phyloP scores from a whole-genome alignment of 2,888 invertebrate genomes.

The Erpobdella octoculata region DNA sequence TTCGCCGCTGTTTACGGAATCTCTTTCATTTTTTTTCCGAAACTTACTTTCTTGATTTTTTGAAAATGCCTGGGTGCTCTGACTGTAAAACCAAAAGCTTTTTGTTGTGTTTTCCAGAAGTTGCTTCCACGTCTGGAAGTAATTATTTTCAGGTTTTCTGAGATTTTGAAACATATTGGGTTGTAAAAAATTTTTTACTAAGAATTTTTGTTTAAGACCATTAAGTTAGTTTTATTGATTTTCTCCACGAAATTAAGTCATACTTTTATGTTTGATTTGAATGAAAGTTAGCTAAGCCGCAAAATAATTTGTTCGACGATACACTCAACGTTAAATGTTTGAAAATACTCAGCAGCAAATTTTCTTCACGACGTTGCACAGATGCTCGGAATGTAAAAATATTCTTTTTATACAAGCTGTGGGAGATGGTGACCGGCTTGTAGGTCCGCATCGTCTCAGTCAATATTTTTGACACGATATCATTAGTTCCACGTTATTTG shows the following conservation, averaged over 20 bases:
- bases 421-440: not conserved
- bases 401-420: not conserved
- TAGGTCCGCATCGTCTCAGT: not conserved
- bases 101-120: slow-evolving; percentile 2
- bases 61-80: not conserved
- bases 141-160: not conserved
- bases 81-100: slow-evolving; percentile 3
- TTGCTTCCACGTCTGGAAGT: slow-evolving; percentile 5
- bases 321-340: not conserved
- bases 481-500: not conserved
- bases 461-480: not conserved
- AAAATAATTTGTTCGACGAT: too few relatives aligned
- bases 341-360: not conserved
- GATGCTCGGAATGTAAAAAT: not conserved
- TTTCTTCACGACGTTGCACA: not conserved
- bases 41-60: too few relatives aligned
- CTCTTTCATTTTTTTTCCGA: too few relatives aligned
- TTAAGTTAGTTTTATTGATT: too few relatives aligned
- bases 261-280: too few relatives aligned
- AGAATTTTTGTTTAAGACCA: too few relatives aligned
- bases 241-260: too few relatives aligned
- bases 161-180: not conserved
- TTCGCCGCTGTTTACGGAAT: too few relatives aligned
- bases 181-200: too few relatives aligned
- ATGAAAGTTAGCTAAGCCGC: too few relatives aligned